phyloP scores from a whole-genome alignment of 2,888 invertebrate species.

The Hecatera dysodea region DNA sequence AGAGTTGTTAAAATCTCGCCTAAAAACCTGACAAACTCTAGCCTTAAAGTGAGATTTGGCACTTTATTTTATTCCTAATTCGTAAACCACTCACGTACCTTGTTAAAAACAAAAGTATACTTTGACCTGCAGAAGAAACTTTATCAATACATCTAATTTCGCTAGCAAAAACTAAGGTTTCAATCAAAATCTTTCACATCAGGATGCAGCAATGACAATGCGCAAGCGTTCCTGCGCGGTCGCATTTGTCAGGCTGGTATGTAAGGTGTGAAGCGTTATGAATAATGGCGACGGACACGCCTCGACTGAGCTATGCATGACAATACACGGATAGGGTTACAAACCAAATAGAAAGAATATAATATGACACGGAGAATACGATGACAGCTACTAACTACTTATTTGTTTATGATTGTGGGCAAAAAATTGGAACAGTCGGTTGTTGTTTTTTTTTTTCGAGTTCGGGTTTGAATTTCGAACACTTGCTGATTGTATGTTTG shows the following conservation, averaged over 20 bases:
- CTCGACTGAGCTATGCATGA: constrained; percentile 67
- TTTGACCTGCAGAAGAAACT: not conserved
- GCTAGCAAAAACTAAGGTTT: constrained; percentile 7
- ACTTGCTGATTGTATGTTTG: not conserved
- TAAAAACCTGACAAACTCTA: not conserved
- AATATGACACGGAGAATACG: constrained; percentile 55
- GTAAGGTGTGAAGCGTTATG: constrained; percentile 68
- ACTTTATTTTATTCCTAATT: not conserved
- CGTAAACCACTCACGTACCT: not conserved
- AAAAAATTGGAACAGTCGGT: constrained; percentile 24
- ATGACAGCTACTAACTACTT: constrained; percentile 37
- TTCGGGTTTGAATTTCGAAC: constrained; percentile 31
- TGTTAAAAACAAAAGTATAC: not conserved
- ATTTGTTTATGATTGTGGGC: constrained; percentile 40
- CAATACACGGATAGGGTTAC: constrained; percentile 66
- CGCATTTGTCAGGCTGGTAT: constrained; percentile 66
- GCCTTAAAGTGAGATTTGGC: not conserved
- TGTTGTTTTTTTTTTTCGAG: not conserved
- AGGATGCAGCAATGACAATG: constrained; percentile 63
- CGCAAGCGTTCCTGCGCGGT: constrained; percentile 56
- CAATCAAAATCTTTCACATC: constrained; percentile 52
- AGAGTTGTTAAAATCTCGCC: not conserved
- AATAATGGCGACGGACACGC: constrained; percentile 66
- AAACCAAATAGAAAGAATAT: constrained; percentile 63
- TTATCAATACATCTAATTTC: not conserved